Evolutionary conservation across 2,113 vertebrate species (phyloP).

Genomic region (Eptesicus fuscus): DNA sequence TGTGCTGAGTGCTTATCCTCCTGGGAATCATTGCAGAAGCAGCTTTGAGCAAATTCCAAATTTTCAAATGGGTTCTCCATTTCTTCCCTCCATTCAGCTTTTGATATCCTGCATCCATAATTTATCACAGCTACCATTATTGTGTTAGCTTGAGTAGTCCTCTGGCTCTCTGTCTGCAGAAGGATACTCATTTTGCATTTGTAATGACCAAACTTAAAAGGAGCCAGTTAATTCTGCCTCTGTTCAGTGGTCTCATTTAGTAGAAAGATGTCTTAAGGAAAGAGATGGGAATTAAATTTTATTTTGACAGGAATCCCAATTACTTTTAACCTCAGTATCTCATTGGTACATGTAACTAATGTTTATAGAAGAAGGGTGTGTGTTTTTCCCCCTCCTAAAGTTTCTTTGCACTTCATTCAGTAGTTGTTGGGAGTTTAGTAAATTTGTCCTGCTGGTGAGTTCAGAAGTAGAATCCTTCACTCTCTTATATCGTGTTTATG

Average conservation of each 20-base stretch:
- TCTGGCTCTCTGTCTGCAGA: constrained; percentile 76
- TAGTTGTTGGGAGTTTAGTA: constrained; percentile 14
- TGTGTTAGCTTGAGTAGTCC: constrained; percentile 72
- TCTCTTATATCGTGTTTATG: neutral
- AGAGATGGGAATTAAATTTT: constrained; percentile 60
- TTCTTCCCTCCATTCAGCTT: constrained; percentile 79
- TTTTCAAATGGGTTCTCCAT: constrained; percentile 76
- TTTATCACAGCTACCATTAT: constrained; percentile 81
- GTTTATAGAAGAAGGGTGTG: constrained; percentile 55
- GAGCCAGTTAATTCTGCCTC: constrained; percentile 73
- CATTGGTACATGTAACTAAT: constrained; percentile 43
- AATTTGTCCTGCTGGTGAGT: neutral
- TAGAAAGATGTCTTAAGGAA: constrained; percentile 62
- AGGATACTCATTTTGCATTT: constrained; percentile 77
- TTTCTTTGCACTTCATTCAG: constrained; percentile 52
- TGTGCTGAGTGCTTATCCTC: constrained; percentile 63
- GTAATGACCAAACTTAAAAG: constrained; percentile 75
- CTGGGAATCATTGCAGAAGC: constrained; percentile 77
- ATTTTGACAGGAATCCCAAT: constrained; percentile 62
- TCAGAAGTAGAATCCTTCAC: neutral
- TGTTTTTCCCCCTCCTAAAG: constrained; percentile 16
- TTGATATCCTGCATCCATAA: constrained; percentile 85
- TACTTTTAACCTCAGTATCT: constrained; percentile 55
- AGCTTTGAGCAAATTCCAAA: constrained; percentile 78
- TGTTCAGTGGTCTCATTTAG: constrained; percentile 56